These are phyloP conservation scores for Calypte anna DNA, from an alignment of 2,113 vertebrate species.

Conservation along the genomic window DNA sequence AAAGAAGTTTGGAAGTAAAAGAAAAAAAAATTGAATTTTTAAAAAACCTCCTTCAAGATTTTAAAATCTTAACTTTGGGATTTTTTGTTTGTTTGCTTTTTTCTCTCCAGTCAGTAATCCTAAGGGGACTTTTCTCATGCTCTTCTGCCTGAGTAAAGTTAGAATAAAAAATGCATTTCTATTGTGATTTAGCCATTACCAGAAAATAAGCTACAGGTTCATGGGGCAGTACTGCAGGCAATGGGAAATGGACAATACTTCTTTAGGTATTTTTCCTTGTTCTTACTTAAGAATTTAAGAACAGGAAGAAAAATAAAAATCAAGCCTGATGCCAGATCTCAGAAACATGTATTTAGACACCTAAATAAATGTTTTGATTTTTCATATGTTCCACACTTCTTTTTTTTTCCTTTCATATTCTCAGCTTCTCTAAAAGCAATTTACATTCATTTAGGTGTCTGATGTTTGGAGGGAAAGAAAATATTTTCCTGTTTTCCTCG, in stretches of 20 bases:
- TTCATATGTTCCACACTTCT: not conserved
- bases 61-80: not conserved
- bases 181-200: not conserved
- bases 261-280: not conserved
- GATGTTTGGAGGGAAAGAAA: not conserved
- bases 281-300: not conserved
- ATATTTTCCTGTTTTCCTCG: not conserved
- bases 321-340: not conserved
- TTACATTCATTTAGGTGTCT: not conserved
- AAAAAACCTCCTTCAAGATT: not conserved
- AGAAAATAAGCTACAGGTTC: not conserved
- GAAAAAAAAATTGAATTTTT: not conserved
- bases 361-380: not conserved
- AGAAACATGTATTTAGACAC: not conserved
- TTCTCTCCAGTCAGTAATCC: not conserved
- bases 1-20: not conserved
- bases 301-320: rapidly evolving
- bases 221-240: not conserved
- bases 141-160: not conserved
- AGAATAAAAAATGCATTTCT: not conserved
- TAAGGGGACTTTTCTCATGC: not conserved
- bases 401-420: not conserved
- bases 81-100: not conserved
- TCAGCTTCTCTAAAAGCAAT: not conserved
- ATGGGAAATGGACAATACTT: not conserved